Evolutionary conservation across 1,140 invertebrate species (phyloP), one percentile per base, ranked within the genome.

Genomic region (Nebria ingens): DNA sequence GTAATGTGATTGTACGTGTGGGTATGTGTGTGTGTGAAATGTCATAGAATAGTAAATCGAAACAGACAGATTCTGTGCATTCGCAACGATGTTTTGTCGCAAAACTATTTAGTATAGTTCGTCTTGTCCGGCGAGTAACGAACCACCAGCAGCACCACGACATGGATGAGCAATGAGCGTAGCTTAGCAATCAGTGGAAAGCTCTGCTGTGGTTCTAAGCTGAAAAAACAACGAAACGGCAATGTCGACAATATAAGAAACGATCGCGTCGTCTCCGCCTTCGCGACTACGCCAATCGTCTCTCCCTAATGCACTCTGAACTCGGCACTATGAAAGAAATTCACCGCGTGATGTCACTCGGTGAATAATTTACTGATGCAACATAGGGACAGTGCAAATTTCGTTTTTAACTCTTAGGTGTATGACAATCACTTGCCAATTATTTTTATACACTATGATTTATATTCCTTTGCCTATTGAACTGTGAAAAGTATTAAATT

Each of bases 241-340:
- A 20, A 54, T 20, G 53, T 54, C 34, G 25, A 21, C 34, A 38
- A 38, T 38, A n/a, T n/a, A 55, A 55, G 38, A 55, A 55, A 49
- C 29, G 25, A 34, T 13, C 25, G 25, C 25, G n/a, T 34, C 45
- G 56, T 34, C 25, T n/a, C 25, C 25, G 25, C 25, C 25, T 34
- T 34, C 25, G 25, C 25, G 25, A 34, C 25, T 34, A 34, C 25
- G 25, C 25, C 25, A 34, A 34, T 34, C 25, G n/a, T n/a, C n/a
- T n/a, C n/a, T n/a, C n/a, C n/a, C n/a, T n/a, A n/a, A n/a, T n/a
- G n/a, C n/a, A n/a, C n/a, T n/a, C n/a, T n/a, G n/a, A n/a, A n/a
- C n/a, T n/a, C n/a, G n/a, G n/a, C n/a, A n/a, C n/a, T n/a, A n/a
- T n/a, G n/a, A n/a, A n/a, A n/a, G n/a, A n/a, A n/a, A n/a, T n/a